A percentile compares a stretch with the other conserved stretches of the same genome.
Evolutionary conservation across 2,888 invertebrate species (phyloP).

Genomic region (Zygogramma bicolorata): DNA sequence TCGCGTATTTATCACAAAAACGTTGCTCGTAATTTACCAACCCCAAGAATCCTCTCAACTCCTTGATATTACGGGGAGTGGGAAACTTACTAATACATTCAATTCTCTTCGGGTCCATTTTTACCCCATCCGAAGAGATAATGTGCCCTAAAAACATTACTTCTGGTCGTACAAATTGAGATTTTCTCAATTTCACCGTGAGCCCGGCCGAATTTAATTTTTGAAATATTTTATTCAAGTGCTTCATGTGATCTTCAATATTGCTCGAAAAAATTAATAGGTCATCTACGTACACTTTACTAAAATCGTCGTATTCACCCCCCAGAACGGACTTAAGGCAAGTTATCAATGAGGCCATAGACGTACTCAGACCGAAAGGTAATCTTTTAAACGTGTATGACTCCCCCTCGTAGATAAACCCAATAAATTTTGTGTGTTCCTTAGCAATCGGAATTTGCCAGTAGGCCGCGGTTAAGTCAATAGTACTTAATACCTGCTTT

Average conservation of each 20-base stretch:
- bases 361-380: slow-evolving; percentile 21
- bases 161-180: slow-evolving; percentile 6
- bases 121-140: not conserved
- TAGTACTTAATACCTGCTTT: slow-evolving; percentile 22
- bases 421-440: slow-evolving; percentile 35
- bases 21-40: slow-evolving; percentile 22
- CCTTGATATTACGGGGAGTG: slow-evolving; percentile 22
- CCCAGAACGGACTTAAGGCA: slow-evolving; percentile 14
- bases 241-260: not conserved
- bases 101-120: slow-evolving; percentile 18
- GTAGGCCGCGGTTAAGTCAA: slow-evolving; percentile 32
- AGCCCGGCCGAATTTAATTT: slow-evolving; percentile 15
- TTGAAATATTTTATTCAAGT: slow-evolving; percentile 16
- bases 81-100: slow-evolving; percentile 28
- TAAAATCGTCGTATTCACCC: not conserved
- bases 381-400: slow-evolving; percentile 28
- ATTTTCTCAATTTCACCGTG: slow-evolving; percentile 25
- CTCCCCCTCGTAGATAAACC: slow-evolving; percentile 37
- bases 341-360: slow-evolving; percentile 20
- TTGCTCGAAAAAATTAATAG: slow-evolving; percentile 14
- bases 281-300: slow-evolving; percentile 20
- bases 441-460: slow-evolving; percentile 40
- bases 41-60: slow-evolving; percentile 27
- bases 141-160: slow-evolving; percentile 22
- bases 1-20: slow-evolving; percentile 26